Evolutionary conservation across 2,888 invertebrate genomes (phyloP), one percentile per base, ranked within the genome.

Genomic region (Ormyrus thymus): DNA sequence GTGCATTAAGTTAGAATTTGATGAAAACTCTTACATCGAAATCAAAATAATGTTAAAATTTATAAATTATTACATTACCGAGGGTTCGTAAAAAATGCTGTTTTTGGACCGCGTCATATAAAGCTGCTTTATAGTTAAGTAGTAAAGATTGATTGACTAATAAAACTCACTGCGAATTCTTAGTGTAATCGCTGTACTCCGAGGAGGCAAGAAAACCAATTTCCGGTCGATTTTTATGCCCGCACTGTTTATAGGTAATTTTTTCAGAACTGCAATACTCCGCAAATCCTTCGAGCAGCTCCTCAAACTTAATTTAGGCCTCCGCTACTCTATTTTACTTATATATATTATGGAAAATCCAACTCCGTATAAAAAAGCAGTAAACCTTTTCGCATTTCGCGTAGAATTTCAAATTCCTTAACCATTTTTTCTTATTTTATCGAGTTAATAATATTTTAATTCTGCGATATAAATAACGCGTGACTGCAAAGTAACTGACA

Each of bases 131-230:
- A 61, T 58, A 29, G 71, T 43, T 43, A 13, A 61, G 61, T 29
- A 61, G 7, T 61, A 71, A 71, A 71, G 51, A 71, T 71, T 51
- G 71, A 71, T 61, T 51, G 71, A 70, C 70, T 48, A 29, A 59
- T 70, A 70, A 29, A 70, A 58, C 58, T 70, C 11, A 59, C n/a
- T 13, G 50, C 59, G 55, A 48, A 50, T 43, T 69, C 58, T 71
- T 61, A 71, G 51, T 71, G 43, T 61, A 71, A 71, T 71, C 59
- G 61, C 71, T 61, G 50, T 61, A 61, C 11, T 51, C 50, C 29
- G 61, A 61, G 43, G n/a, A n/a, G 51, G 43, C n/a, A 71, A 61
- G 43, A 61, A 61, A 51, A 50, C 59, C 69, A 71, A 71, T 51
- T 71, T 71, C 71, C 43, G 29, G 29, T 71, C 13, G n/a, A 61